Base-by-base conservation (phyloP, 2,113 vertebrate species). In the Hypanus sabinus region DNA sequence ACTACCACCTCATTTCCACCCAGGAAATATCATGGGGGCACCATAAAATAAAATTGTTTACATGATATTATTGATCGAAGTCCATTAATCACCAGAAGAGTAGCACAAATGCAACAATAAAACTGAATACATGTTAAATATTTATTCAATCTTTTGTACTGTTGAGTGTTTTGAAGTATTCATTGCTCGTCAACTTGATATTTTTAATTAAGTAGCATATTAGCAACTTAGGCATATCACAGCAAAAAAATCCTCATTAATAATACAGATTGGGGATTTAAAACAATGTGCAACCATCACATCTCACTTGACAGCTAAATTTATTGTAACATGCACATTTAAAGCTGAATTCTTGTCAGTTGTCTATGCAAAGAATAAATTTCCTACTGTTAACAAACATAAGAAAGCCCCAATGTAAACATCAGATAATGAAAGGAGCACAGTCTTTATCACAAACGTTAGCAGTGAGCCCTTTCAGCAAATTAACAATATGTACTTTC, bases 111-210 rank as follows among this genome's bases (percentile, higher is more conserved):
- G 46, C 55, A 87, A 5, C 83, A 87, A 87, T 90, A 90, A 65
- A 90, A 65, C 30, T 90, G 87, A 90, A 90, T 33, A 65, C n/a
- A 62, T n/a, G 24, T 65, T 18, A 90, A n/a, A 79, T 83, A 83
- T 55, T 55, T 20, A 55, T 55, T 55, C 80, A 20, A 83, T 18
- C 38, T 83, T 55, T 83, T 83, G 20, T 20, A 57, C 38, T 83
- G 16, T 83, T 83, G 22, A 18, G 20, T 83, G 24, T 80, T 83
- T 20, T 83, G 20, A 55, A 83, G 36, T 22, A 55, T 55, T 38
- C 80, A 83, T 55, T 83, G 38, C 80, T 83, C 18, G 38, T 83
- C 80, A 83, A 36, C 36, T 83, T 83, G 16, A 5, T 76, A 18
- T 38, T 22, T 46, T 83, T 16, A 36, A 38, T 24, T 83, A 55